Evolutionary conservation across 2,797 vertebrate species (phyloP), one percentile per base, ranked within the genome.

Genomic region (Cygnus olor): DNA sequence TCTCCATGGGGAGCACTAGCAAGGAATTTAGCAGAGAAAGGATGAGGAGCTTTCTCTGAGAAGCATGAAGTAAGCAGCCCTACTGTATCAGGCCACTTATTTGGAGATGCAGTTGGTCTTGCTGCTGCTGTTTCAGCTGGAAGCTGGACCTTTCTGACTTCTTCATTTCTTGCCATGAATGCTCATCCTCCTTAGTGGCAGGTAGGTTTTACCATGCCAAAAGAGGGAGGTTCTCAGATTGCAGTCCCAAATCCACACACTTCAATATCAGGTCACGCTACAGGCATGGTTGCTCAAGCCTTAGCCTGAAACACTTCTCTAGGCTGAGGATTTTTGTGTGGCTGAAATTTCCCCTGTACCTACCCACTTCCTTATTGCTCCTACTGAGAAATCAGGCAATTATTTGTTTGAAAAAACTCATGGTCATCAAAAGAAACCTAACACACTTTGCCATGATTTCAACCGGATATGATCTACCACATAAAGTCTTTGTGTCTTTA

Each of bases 251-350:
- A 38, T 25, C 42, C 27, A 28, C 38, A 42, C 16, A 6, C 6
- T 61, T 72, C 42, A 47, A 0, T 20, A 38, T 38, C 17, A 28
- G 8, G 2, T 71, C 51, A 70, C 0, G 0, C 34, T 27, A 17
- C 27, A 68, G 44, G 15, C 24, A 14, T 14, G 17, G 3, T 4
- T 38, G 25, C 38, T 68, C 36, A 74, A 80, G 42, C 25, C 38
- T 56, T 66, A 38, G 28, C 25, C 42, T 73, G 71, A 66, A 85
- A 83, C 34, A 5, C 51, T 61, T 66, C 77, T 40, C 25, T 30
- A 58, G 38, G 17, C 30, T 34, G 40, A 40, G 25, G 34, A 54
- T 47, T 58, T 90, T 66, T 16, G 34, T 28, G 24, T 54, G 30
- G 30, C 44, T 86, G 83, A 71, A 78, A 42, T 84, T 84, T 70